phyloP scores from a whole-genome alignment of 2,888 invertebrate species.

The Ichneumoninae sp. region DNA sequence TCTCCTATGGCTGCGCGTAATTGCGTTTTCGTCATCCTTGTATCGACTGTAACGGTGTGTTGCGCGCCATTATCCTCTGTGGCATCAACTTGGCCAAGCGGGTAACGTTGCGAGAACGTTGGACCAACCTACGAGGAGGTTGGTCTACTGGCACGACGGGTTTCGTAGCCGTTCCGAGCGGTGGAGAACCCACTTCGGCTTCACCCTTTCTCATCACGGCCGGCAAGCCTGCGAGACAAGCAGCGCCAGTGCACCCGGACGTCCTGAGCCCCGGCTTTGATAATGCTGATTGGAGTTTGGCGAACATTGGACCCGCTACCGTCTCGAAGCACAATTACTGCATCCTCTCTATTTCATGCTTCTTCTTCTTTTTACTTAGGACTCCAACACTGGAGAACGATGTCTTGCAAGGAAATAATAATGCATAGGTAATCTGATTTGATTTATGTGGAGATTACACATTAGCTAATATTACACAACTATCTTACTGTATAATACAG shows the following conservation, averaged over 20 bases:
- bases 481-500: neutral
- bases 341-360: constrained; percentile 72
- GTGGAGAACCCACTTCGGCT: constrained; percentile 49
- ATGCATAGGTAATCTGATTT: constrained; percentile 12
- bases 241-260: constrained; percentile 47
- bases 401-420: constrained; percentile 34
- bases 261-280: constrained; percentile 73
- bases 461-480: neutral
- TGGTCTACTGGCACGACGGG: constrained; percentile 45
- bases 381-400: constrained; percentile 4
- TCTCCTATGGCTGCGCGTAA: constrained; percentile 72
- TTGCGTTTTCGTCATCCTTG: constrained; percentile 78
- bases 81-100: constrained; percentile 65
- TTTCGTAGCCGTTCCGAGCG: constrained; percentile 51
- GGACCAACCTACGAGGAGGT: constrained; percentile 48
- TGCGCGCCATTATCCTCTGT: constrained; percentile 74
- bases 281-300: constrained; percentile 81
- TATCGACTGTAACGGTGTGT: constrained; percentile 68
- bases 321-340: constrained; percentile 72
- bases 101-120: constrained; percentile 27
- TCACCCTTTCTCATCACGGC: constrained; percentile 74
- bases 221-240: constrained; percentile 35
- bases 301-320: constrained; percentile 67
- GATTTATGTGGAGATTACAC: neutral
- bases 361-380: constrained; percentile 14